Percentiles rank a stretch among this genome's conserved stretches.
phyloP scores from a whole-genome alignment of 2,113 vertebrate species.

The Paedocypris sp. region DNA sequence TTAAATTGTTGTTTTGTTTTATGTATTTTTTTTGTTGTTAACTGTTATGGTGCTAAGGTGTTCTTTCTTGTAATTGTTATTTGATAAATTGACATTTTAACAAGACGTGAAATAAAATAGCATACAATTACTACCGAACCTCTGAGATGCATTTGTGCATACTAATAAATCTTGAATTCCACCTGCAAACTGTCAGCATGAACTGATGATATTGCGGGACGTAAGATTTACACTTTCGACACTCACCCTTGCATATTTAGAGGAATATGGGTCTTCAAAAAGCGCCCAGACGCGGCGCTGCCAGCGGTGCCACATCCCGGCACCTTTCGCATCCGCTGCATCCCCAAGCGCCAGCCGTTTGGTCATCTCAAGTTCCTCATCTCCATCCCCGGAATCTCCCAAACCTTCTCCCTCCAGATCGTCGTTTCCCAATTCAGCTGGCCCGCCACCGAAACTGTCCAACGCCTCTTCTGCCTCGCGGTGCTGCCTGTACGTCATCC shows the following conservation, averaged over 20 bases:
- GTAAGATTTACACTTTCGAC: background rate
- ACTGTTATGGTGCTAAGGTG: no score
- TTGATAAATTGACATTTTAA: no score
- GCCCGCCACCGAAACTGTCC: conserved; percentile 80
- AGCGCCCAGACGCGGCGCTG: conserved; percentile 80
- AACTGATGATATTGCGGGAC: no score
- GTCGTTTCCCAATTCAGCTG: conserved; percentile 61
- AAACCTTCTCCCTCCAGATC: conserved; percentile 64
- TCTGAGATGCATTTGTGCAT: no score
- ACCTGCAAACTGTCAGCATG: no score
- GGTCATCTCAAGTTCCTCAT: conserved; percentile 81
- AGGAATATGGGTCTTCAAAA: conserved; percentile 85
- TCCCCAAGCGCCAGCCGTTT: conserved; percentile 78
- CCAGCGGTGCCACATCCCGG: conserved; percentile 76
- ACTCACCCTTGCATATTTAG: conserved; percentile 84
- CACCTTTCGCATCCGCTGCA: conserved; percentile 67
- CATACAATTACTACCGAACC: no score
- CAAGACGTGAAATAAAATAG: no score
- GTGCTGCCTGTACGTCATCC: conserved; percentile 88
- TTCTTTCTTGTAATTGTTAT: no score
- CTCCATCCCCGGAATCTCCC: conserved; percentile 73
- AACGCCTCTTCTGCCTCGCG: conserved; percentile 83
- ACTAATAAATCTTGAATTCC: no score
- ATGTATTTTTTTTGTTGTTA: no score
- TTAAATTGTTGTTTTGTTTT: background rate